Evolutionary conservation across 1,140 invertebrate genomes (phyloP), one percentile per base, ranked within the genome.

Genomic region (Halesus radiatus): DNA sequence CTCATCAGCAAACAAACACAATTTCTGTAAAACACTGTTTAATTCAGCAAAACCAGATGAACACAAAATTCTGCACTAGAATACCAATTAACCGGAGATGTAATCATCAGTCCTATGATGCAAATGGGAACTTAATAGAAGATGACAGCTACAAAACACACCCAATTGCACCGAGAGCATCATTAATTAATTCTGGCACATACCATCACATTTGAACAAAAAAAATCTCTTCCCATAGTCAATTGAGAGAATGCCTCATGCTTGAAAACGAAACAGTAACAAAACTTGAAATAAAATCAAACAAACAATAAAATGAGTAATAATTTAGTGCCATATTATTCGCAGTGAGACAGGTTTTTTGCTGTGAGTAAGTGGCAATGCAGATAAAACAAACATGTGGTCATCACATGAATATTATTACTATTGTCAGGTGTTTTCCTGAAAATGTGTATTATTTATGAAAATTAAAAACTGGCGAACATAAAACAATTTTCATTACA

Each of bases 301-400:
- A 45, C 37, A 45, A 45, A 45, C 37, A 45, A 45, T 45, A 45
- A 45, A 45, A 66, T 26, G 62, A 16, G 62, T 66, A 66, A 66
- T 66, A 66, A 26, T 29, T 64, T 45, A 45, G 29, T 16, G 16
- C 3, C 16, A 37, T 13, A 29, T 66, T 45, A 45, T 45, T 66
- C 29, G 16, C 62, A 66, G 3, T 3, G 60, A n/a, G 29, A 60
- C 56, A 60, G 56, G 15, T 66, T 66, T 29, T 66, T 66, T 16
- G 10, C 37, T 45, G 37, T 64, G 60, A 64, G 60, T 29, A 64
- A 56, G 54, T 20, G 26, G 15, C 22, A 66, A 66, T 16, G n/a
- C 15, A 16, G 15, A 37, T 29, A 23, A 22, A 64, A 64, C 60
- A 66, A 66, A 66, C 62, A 66, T 66, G 26, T 32, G 62, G 20